Percentiles rank a stretch among this genome's conserved stretches.
These are phyloP conservation scores for Beris chalybata DNA, from an alignment of 2,888 invertebrate species.

Conservation along the genomic window DNA sequence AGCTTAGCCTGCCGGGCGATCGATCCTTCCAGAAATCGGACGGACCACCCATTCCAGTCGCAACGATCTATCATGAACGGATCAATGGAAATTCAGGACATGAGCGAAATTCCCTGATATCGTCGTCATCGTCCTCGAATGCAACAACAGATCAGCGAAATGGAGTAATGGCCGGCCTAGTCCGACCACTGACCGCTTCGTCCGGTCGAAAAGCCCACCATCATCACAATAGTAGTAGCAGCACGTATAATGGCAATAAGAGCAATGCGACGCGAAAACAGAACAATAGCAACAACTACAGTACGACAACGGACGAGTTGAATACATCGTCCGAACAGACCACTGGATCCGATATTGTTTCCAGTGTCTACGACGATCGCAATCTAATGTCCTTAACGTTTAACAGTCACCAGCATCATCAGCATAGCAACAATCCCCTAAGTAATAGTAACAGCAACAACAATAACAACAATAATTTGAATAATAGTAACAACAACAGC, in stretches of 20 bases:
- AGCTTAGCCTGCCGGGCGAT: conserved; percentile 65
- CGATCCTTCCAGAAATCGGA: conserved; percentile 50
- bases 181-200: conserved; percentile 4
- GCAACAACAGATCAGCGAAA: conserved; percentile 41
- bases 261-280: conserved; percentile 38
- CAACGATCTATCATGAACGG: conserved; percentile 46
- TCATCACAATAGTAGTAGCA: conserved; percentile 37
- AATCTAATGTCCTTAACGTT: conserved; percentile 39
- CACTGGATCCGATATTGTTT: conserved; percentile 37
- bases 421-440: conserved; percentile 41
- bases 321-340: conserved; percentile 41
- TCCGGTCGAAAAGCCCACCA: not conserved
- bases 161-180: conserved; percentile 14
- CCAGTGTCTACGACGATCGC: conserved; percentile 37
- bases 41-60: conserved; percentile 39
- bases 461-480: conserved; percentile 24
- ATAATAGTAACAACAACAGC: conserved; percentile 39
- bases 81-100: conserved; percentile 40
- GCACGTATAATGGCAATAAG: conserved; percentile 32
- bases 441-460: conserved; percentile 37
- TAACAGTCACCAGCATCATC: conserved; percentile 39
- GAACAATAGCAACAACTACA: conserved; percentile 32
- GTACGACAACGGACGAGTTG: conserved; percentile 37
- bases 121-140: conserved; percentile 51
- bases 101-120: conserved; percentile 53